Conservation (phyloP, 2,888 invertebrate species). For the Catotricha subobsoleta region DNA sequence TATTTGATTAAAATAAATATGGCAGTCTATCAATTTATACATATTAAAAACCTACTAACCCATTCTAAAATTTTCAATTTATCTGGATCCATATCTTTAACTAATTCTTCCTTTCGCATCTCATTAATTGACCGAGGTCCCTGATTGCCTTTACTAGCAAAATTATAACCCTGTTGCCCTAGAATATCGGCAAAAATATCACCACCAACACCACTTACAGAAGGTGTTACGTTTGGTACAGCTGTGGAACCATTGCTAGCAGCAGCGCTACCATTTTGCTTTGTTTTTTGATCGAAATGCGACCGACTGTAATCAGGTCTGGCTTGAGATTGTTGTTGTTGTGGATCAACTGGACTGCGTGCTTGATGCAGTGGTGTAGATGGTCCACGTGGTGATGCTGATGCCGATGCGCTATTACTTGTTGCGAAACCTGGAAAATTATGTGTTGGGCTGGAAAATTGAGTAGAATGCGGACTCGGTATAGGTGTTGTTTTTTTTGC, state of each 20-base stretch:
- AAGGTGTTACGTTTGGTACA: slow-evolving; percentile 13
- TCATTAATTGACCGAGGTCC: slow-evolving; percentile 80
- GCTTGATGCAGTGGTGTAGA: slow-evolving; percentile 22
- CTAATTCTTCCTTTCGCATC: slow-evolving; percentile 76
- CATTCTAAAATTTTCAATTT: slow-evolving; percentile 65
- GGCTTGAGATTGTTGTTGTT: slow-evolving; percentile 8
- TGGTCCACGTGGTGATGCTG: slow-evolving; percentile 2
- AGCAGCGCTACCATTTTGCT: slow-evolving; percentile 9
- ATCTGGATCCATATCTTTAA: slow-evolving; percentile 81
- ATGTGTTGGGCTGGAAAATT: slow-evolving; percentile 28
- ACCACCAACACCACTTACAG: slow-evolving; percentile 11
- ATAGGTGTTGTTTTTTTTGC: slow-evolving; percentile 22
- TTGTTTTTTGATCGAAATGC: slow-evolving; percentile 39
- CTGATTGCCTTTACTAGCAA: slow-evolving; percentile 51
- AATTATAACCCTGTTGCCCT: slow-evolving; percentile 77
- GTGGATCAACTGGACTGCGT: slow-evolving; percentile 15
- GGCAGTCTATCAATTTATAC: slow-evolving; percentile 1
- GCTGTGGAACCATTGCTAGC: slow-evolving; percentile 9
- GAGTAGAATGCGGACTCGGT: slow-evolving; percentile 25
- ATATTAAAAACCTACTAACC: slow-evolving; percentile 33
- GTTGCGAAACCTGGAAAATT: slow-evolving; percentile 11
- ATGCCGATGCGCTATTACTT: not conserved
- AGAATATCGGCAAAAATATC: slow-evolving; percentile 84
- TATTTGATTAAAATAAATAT: not conserved
- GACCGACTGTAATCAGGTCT: slow-evolving; percentile 44